Evolutionary conservation across 1,140 invertebrate genomes (phyloP).

Genomic region (Trissolcus basalis): DNA sequence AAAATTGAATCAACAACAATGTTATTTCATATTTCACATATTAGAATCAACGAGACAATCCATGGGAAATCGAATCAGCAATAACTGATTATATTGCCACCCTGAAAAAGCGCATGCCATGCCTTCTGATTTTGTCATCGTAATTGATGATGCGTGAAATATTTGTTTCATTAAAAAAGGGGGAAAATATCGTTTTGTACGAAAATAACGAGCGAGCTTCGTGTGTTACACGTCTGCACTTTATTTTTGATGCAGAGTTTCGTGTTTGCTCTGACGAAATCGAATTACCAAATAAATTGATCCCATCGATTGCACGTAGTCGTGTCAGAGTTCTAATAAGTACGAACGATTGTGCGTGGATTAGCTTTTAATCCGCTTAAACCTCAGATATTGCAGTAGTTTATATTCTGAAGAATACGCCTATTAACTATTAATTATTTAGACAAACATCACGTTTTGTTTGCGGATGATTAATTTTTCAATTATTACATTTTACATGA

Average conservation of each 20-base stretch:
- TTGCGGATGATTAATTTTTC: neutral
- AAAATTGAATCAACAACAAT: slow-evolving; percentile 31
- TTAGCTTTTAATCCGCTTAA: slow-evolving; percentile 53
- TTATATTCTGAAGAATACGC: slow-evolving; percentile 45
- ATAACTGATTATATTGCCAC: slow-evolving; percentile 25
- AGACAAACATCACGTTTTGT: slow-evolving; percentile 15
- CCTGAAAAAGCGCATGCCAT: slow-evolving; percentile 8
- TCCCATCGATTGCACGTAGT: slow-evolving; percentile 26
- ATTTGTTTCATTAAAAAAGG: too few species aligned
- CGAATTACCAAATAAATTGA: slow-evolving; percentile 42
- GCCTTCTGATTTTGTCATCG: too few species aligned
- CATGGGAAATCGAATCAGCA: slow-evolving; percentile 17
- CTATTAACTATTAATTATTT: slow-evolving; percentile 36
- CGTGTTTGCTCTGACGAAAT: slow-evolving; percentile 13
- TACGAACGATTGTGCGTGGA: slow-evolving; percentile 35
- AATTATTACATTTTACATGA: too few species aligned
- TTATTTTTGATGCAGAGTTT: slow-evolving; percentile 42
- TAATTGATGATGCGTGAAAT: too few species aligned
- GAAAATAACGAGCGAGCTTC: too few species aligned
- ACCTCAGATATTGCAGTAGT: slow-evolving; percentile 48
- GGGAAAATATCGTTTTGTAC: too few species aligned
- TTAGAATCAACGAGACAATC: neutral
- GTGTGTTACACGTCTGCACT: neutral
- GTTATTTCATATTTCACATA: too few species aligned
- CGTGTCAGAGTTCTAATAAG: slow-evolving; percentile 35